Percentiles rank a stretch among this genome's conserved stretches.
phyloP scores from a whole-genome alignment of 2,888 invertebrate species.

The Cenopis cana region DNA sequence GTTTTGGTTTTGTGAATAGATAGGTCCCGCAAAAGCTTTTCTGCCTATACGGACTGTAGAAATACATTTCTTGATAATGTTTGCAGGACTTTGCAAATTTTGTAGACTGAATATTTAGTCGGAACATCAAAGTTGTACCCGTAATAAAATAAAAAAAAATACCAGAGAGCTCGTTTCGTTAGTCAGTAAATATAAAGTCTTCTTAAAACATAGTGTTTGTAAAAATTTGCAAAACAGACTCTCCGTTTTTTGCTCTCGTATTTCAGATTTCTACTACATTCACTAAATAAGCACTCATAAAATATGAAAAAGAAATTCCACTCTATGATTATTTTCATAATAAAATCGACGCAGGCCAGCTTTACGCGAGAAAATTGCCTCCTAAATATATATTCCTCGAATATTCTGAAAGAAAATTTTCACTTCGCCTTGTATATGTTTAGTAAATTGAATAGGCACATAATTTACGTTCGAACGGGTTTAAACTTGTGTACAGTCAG shows the following conservation, averaged over 20 bases:
- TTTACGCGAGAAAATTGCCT: slow-evolving; percentile 40
- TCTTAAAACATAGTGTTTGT: too few species aligned
- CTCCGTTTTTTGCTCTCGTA: neutral
- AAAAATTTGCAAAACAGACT: neutral
- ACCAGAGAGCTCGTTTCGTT: too few species aligned
- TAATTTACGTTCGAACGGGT: slow-evolving; percentile 30
- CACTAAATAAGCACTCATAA: slow-evolving; percentile 22
- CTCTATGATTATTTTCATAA: slow-evolving; percentile 41
- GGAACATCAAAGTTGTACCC: too few species aligned
- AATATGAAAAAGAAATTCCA: slow-evolving; percentile 31
- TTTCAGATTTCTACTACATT: slow-evolving; percentile 17
- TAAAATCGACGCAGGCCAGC: slow-evolving; percentile 41
- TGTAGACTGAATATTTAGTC: too few species aligned
- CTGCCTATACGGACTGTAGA: neutral
- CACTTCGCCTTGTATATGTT: slow-evolving; percentile 28
- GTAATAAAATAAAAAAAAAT: too few species aligned
- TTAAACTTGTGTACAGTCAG: slow-evolving; percentile 5
- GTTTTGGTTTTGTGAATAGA: neutral
- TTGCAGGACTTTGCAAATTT: neutral
- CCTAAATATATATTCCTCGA: slow-evolving; percentile 39
- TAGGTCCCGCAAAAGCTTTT: neutral
- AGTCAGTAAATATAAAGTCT: too few species aligned
- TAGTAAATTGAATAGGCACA: slow-evolving; percentile 32
- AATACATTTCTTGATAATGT: neutral
- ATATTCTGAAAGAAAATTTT: slow-evolving; percentile 36